Conservation (phyloP, 2,113 vertebrate species). For the Mirza zaza region DNA sequence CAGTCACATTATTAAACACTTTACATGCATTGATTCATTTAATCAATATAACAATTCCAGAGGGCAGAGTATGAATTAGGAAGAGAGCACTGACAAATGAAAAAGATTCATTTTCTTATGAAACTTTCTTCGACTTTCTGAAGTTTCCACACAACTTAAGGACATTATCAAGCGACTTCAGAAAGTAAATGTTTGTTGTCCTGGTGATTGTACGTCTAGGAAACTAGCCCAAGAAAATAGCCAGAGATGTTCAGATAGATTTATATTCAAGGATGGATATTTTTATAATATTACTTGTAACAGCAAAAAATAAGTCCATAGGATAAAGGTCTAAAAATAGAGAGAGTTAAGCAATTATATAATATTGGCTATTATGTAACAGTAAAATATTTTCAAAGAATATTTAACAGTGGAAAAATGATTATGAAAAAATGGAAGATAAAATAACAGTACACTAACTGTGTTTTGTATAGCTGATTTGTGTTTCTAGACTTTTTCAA, state of each 20-base stretch:
- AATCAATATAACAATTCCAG: background rate
- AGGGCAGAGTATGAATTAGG: background rate
- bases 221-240: background rate
- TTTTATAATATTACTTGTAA: background rate
- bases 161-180: background rate
- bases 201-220: background rate
- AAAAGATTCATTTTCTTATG: background rate
- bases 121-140: background rate
- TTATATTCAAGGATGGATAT: background rate
- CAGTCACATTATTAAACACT: background rate
- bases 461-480: background rate
- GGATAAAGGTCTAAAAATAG: background rate
- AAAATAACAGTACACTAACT: background rate
- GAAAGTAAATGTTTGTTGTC: background rate
- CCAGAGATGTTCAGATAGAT: background rate
- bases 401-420: background rate
- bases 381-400: background rate
- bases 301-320: background rate
- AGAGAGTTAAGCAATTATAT: background rate
- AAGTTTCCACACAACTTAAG: background rate
- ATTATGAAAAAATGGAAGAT: background rate
- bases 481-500: background rate
- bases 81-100: background rate
- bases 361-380: background rate
- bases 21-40: background rate